Conservation (phyloP, 2,888 invertebrate genomes). For the Venusia cambrica region DNA sequence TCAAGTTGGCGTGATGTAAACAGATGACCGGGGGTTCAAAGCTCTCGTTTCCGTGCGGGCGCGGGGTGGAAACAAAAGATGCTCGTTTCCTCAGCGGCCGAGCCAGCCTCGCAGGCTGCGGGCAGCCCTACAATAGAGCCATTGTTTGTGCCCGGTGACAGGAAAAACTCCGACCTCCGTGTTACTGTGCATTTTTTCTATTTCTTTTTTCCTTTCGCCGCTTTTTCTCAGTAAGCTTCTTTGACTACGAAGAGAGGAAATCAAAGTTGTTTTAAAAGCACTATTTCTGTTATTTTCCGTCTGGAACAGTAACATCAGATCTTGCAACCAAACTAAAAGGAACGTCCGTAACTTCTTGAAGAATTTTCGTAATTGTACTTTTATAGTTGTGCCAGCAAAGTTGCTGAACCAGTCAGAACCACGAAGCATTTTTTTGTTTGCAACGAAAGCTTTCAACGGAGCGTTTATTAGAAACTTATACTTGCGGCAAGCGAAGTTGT, state of each 20-base stretch:
- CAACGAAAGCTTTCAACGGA: constrained; percentile 21
- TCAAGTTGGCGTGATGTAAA: constrained; percentile 65
- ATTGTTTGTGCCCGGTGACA: constrained; percentile 81
- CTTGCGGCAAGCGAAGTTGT: constrained; percentile 31
- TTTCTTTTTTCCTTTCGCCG: constrained; percentile 60
- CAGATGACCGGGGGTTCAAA: constrained; percentile 77
- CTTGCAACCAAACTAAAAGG: too few relatives aligned
- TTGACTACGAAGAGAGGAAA: constrained; percentile 65
- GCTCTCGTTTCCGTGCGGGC: constrained; percentile 62
- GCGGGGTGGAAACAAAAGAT: constrained; percentile 73
- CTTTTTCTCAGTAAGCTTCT: constrained; percentile 66
- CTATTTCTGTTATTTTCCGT: constrained; percentile 37
- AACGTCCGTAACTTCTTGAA: too few relatives aligned
- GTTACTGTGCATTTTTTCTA: constrained; percentile 79
- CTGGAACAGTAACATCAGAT: constrained; percentile 13
- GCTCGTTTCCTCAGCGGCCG: constrained; percentile 73
- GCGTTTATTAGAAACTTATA: constrained; percentile 35
- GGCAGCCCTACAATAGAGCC: constrained; percentile 64
- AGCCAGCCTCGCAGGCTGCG: constrained; percentile 40
- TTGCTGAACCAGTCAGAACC: constrained; percentile 9
- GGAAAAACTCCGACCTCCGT: constrained; percentile 81
- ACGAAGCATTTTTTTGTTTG: constrained; percentile 15
- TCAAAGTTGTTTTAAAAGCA: constrained; percentile 65
- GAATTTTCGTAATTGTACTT: constrained; percentile 1
- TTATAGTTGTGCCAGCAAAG: constrained; percentile 1